Evolutionary conservation across 2,888 invertebrate species (phyloP).

Genomic region (Oxycera nigricornis): DNA sequence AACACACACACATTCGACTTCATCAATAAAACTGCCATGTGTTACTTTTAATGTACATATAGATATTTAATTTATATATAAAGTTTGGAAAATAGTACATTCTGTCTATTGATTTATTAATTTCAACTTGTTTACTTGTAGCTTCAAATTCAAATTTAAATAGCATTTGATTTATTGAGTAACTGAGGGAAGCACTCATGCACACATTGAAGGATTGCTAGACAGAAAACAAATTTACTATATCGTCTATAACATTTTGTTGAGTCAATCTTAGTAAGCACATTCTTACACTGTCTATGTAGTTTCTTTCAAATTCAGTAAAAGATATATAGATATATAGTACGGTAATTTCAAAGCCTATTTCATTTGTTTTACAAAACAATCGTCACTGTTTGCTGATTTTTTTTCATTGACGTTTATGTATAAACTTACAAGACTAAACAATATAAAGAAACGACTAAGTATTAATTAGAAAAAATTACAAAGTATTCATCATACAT

Average conservation of each 20-base stretch:
- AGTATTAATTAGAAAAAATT: slow-evolving; percentile 27
- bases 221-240: neutral
- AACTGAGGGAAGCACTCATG: slow-evolving; percentile 39
- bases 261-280: neutral
- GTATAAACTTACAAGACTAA: slow-evolving; percentile 24
- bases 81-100: slow-evolving; percentile 37
- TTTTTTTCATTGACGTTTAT: neutral
- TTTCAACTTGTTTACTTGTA: neutral
- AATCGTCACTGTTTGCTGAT: neutral
- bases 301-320: neutral
- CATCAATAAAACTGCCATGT: too few species aligned
- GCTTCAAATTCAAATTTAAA: neutral
- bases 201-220: neutral
- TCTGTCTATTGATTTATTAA: neutral
- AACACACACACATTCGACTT: too few species aligned
- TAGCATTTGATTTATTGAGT: slow-evolving; percentile 23
- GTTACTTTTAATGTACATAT: slow-evolving; percentile 33
- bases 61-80: slow-evolving; percentile 36
- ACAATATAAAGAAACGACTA: slow-evolving; percentile 22
- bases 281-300: neutral
- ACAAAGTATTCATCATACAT: neutral
- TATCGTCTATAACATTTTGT: neutral
- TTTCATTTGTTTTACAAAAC: slow-evolving; percentile 25
- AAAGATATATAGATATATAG: neutral
- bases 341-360: neutral